Conservation (phyloP, 30 jellyfish, hydroid and myxozoan species). For the Pseudorhiza aurosa region DNA sequence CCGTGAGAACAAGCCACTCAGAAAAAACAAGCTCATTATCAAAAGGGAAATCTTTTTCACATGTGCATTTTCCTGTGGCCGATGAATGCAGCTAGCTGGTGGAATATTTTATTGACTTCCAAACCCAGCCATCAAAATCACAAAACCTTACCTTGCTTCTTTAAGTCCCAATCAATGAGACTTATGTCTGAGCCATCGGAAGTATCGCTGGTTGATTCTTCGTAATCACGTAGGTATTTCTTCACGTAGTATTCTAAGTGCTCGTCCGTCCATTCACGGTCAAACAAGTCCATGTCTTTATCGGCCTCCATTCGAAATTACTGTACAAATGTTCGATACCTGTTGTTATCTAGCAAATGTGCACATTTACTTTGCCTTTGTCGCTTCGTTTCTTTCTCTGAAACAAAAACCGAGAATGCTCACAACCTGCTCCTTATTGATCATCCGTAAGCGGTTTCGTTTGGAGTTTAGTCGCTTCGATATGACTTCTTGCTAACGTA, state of each 20-base stretch:
- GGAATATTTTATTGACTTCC: too few species aligned
- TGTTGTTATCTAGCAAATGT: background rate
- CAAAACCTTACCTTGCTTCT: slow-evolving; percentile 20
- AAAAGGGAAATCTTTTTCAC: too few species aligned
- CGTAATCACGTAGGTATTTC: slow-evolving; percentile 56
- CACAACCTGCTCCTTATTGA: slow-evolving; percentile 24
- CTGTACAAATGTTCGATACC: slow-evolving; percentile 13
- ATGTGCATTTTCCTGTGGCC: too few species aligned
- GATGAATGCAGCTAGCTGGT: too few species aligned
- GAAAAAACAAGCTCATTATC: too few species aligned
- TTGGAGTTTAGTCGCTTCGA: background rate
- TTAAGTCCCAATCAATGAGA: slow-evolving; percentile 32
- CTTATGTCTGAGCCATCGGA: slow-evolving; percentile 37
- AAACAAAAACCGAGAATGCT: background rate
- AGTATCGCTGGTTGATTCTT: slow-evolving; percentile 34
- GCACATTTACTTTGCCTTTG: background rate
- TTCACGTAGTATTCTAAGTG: slow-evolving; percentile 45
- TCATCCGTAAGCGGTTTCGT: background rate
- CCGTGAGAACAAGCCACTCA: too few species aligned
- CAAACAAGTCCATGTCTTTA: slow-evolving; percentile 9
- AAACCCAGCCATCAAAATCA: too few species aligned
- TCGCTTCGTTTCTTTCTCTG: slow-evolving; percentile 1
- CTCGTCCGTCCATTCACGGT: slow-evolving; percentile 34
- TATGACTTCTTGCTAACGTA: background rate
- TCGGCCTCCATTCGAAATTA: background rate